These are phyloP conservation scores for Halcyon senegalensis DNA, from an alignment of 2,113 vertebrate genomes.

Conservation along the genomic window DNA sequence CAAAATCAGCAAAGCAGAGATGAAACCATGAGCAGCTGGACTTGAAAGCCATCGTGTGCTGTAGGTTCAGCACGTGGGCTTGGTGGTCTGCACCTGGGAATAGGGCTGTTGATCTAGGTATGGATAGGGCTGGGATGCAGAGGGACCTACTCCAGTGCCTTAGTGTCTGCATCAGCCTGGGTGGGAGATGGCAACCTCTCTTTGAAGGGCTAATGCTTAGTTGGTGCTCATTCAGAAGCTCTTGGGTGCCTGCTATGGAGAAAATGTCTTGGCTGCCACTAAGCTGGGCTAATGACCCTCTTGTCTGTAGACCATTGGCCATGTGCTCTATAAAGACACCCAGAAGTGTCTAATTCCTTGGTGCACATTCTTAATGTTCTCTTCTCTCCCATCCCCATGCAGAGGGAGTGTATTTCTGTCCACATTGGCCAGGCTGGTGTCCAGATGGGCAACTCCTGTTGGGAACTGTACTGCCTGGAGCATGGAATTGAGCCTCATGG, in stretches of 20 bases:
- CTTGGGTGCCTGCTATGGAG: neutral
- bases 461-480: constrained; percentile 88
- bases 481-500: constrained; percentile 84
- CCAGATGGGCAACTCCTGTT: constrained; percentile 85
- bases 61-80: neutral
- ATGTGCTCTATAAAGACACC: neutral
- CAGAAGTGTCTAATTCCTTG: neutral
- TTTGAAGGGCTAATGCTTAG: neutral
- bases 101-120: neutral
- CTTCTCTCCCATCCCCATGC: neutral
- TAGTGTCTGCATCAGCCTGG: neutral
- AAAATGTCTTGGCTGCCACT: neutral
- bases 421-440: constrained; percentile 86
- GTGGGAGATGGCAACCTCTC: neutral
- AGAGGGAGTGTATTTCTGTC: constrained; percentile 86
- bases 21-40: neutral
- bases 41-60: neutral
- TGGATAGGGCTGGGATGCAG: neutral
- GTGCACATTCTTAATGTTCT: neutral
- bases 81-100: neutral
- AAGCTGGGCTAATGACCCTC: neutral
- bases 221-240: neutral
- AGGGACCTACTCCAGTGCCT: neutral
- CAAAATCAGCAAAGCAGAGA: neutral
- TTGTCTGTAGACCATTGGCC: neutral